phyloP scores from a whole-genome alignment of 1,140 invertebrate species.

The Scylla paramamosain region DNA sequence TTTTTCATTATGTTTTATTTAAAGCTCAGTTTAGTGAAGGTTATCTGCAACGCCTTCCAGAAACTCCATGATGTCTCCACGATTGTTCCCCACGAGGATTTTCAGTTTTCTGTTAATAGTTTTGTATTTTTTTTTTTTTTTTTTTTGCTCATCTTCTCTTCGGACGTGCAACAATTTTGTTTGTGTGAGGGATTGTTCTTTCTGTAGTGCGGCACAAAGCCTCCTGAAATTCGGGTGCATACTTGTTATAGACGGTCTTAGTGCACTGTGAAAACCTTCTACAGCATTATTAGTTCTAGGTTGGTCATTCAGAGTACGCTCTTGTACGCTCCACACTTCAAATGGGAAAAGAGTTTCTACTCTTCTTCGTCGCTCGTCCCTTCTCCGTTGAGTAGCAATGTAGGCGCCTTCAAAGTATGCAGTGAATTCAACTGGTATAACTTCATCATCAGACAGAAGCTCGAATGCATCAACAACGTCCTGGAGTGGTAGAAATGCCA shows the following conservation, averaged over 20 bases:
- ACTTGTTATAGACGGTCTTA: constrained; percentile 32
- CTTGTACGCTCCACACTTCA: constrained; percentile 45
- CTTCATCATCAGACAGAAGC: too few relatives aligned
- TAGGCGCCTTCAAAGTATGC: not conserved
- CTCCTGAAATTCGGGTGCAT: constrained; percentile 45
- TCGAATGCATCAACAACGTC: too few relatives aligned
- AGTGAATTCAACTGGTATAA: constrained; percentile 36
- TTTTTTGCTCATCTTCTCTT: constrained; percentile 30
- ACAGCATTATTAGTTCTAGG: constrained; percentile 1
- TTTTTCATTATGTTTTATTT: not conserved
- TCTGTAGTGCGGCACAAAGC: constrained; percentile 54
- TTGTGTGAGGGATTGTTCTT: constrained; percentile 46
- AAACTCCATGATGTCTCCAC: constrained; percentile 29
- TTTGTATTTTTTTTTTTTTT: constrained; percentile 28
- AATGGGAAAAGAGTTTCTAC: constrained; percentile 53
- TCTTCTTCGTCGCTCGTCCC: constrained; percentile 41
- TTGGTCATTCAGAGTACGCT: constrained; percentile 47
- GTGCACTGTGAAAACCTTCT: constrained; percentile 38
- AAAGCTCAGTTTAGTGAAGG: constrained; percentile 24
- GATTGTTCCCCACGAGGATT: not conserved
- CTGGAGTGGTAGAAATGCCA: not conserved
- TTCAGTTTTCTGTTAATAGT: not conserved
- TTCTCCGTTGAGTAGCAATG: constrained; percentile 45
- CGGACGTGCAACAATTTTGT: constrained; percentile 54
- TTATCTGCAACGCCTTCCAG: constrained; percentile 29